Conservation (phyloP, 2,888 invertebrate genomes). For the Diaperis boleti region DNA sequence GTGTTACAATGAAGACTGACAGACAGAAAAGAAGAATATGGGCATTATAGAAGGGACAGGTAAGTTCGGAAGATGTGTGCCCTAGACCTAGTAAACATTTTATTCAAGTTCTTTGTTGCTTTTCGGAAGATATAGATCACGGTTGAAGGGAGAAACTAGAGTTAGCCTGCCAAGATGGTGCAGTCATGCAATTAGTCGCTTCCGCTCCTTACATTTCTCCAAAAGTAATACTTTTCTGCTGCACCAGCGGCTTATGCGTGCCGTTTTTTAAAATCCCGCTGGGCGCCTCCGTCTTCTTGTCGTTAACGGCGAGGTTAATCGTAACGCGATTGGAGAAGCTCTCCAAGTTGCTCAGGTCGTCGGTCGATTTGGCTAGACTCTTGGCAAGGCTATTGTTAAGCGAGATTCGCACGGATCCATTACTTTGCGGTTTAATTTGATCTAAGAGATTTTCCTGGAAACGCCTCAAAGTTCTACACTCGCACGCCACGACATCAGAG, state of each 20-base stretch:
- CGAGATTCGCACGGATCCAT: constrained; percentile 64
- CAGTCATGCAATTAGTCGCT: constrained; percentile 18
- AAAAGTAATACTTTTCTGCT: constrained; percentile 67
- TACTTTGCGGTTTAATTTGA: constrained; percentile 62
- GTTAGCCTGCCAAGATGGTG: constrained; percentile 10
- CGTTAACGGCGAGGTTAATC: constrained; percentile 57
- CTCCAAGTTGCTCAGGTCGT: constrained; percentile 55
- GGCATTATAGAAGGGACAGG: too few species aligned
- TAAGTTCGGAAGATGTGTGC: too few species aligned
- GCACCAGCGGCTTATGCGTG: constrained; percentile 60
- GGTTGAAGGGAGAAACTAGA: constrained; percentile 17
- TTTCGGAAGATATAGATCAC: too few species aligned
- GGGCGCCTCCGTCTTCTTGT: constrained; percentile 60
- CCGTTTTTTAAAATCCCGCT: constrained; percentile 70
- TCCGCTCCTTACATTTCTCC: constrained; percentile 65
- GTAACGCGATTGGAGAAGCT: constrained; percentile 59
- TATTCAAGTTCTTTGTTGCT: not conserved
- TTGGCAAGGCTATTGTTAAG: constrained; percentile 59
- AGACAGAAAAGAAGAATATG: too few species aligned
- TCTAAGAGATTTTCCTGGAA: constrained; percentile 63
- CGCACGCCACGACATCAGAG: not conserved
- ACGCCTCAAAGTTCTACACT: constrained; percentile 10
- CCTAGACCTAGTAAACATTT: too few species aligned
- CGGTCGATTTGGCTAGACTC: constrained; percentile 62
- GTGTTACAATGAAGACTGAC: not conserved